Percentiles rank a stretch among this genome's conserved stretches.
Evolutionary conservation across 2,113 vertebrate genomes (phyloP).

Genomic region (Pagrus major): DNA sequence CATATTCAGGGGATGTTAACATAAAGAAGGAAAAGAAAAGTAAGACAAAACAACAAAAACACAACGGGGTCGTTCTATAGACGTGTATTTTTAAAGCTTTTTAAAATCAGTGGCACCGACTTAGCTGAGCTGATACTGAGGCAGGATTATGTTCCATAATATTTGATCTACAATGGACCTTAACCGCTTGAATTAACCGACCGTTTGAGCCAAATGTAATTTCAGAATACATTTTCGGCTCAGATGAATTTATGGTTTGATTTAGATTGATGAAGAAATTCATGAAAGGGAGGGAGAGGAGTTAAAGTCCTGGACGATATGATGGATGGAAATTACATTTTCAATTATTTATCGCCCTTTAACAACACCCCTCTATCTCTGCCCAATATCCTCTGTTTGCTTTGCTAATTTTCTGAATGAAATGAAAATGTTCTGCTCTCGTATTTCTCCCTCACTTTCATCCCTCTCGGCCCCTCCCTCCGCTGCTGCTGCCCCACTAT

Average conservation of each 20-base stretch:
- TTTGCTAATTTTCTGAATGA: slow-evolving; percentile 19
- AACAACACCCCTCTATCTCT: not conserved
- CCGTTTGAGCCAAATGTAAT: not conserved
- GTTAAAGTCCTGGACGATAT: not conserved
- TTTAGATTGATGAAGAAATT: not conserved
- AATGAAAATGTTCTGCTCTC: slow-evolving; percentile 11
- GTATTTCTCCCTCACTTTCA: not conserved
- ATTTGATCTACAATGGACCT: not conserved
- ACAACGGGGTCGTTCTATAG: not conserved
- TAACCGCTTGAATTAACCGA: not conserved
- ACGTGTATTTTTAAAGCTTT: not conserved
- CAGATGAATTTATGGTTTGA: not conserved
- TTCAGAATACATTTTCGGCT: not conserved
- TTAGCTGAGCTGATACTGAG: not conserved
- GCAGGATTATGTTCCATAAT: not conserved
- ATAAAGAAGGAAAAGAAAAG: not conserved
- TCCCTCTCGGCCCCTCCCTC: slow-evolving; percentile 2
- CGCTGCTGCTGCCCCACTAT: slow-evolving; percentile 39
- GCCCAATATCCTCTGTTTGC: not conserved
- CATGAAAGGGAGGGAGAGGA: not conserved
- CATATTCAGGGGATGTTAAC: not conserved
- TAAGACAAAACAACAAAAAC: not conserved
- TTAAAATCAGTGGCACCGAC: not conserved
- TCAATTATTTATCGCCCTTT: slow-evolving; percentile 34
- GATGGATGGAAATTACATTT: slow-evolving; percentile 6